Evolutionary conservation across 2,888 invertebrate genomes (phyloP), one percentile per base, ranked within the genome.

Genomic region (Catotricha subobsoleta): DNA sequence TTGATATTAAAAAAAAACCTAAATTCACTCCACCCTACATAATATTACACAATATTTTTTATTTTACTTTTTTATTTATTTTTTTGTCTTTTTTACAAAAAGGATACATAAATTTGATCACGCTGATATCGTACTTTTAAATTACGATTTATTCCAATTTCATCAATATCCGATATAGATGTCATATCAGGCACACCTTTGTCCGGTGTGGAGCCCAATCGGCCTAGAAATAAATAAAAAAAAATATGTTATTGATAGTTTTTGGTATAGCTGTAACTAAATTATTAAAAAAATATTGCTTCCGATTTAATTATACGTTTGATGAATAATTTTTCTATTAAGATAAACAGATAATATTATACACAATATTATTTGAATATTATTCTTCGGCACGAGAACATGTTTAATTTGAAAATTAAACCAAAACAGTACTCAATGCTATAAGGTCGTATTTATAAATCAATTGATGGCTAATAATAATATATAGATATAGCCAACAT

Each of bases 31-130:
- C 7, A 25, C 10, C 5, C 4, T 15, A 9, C 15, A 30, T 6
- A 30, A n/a, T 30, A 7, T 30, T n/a, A 16, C 6, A 30, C 25
- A 25, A 10, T 25, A 10, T 25, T 10, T 8, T 10, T 8, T 25
- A 10, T 25, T 10, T 30, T 23, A 13, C 23, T 37, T 16, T n/a
- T n/a, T n/a, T n/a, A n/a, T n/a, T n/a, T n/a, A n/a, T n/a, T n/a
- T 25, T 23, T 23, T 39, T 34, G 19, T 51, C n/a, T 34, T 34
- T 12, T 34, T 34, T n/a, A 33, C 7, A 30, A 39, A 77, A 84
- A 84, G 84, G 84, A 86, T 87, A 86, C 90, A 60, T 90, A 90
- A 59, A 90, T 84, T 54, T 80, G 73, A 65, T 90, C 83, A 55
- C 74, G 70, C 51, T 71, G 68, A 64, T 90, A 90, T 54, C 90